Evolutionary conservation across 1,140 invertebrate genomes (phyloP).

Genomic region (Lethrus apterus): DNA sequence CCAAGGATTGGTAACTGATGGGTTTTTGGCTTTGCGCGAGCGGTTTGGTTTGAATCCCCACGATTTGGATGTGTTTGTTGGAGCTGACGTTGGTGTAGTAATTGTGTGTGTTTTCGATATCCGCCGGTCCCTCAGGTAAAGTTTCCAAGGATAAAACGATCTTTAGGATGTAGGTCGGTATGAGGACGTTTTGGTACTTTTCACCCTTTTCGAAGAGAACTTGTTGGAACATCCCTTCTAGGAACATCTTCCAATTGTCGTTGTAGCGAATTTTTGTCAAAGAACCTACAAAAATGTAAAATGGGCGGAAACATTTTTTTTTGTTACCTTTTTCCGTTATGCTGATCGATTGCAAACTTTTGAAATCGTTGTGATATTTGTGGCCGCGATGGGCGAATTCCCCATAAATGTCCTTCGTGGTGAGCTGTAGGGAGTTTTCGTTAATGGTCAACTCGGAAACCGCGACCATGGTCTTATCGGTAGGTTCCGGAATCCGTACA

Average conservation of each 20-base stretch:
- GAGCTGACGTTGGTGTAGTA: too few species aligned
- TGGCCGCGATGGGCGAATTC: conserved; percentile 86
- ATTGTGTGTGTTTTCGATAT: too few species aligned
- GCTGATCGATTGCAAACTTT: conserved; percentile 29
- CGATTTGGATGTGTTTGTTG: too few species aligned
- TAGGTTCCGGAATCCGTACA: conserved; percentile 48
- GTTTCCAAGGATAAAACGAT: conserved; percentile 29
- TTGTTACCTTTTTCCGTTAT: conserved; percentile 30
- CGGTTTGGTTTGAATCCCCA: too few species aligned
- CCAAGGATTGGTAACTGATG: too few species aligned
- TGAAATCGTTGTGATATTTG: conserved; percentile 55
- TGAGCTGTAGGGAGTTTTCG: conserved; percentile 43
- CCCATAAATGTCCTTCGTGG: conserved; percentile 80
- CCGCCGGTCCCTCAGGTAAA: too few species aligned
- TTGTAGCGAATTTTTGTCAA: conserved; percentile 26
- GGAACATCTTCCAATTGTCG: conserved; percentile 29
- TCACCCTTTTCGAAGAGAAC: conserved; percentile 34
- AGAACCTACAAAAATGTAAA: too few species aligned
- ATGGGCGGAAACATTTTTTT: background rate
- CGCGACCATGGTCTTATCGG: conserved; percentile 40
- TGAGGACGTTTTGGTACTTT: conserved; percentile 28
- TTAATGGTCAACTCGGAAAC: conserved; percentile 38
- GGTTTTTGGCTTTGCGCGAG: too few species aligned
- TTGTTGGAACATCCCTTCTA: conserved; percentile 38
- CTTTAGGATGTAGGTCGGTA: conserved; percentile 32